Conservation (phyloP, 2,113 vertebrate species). For the Poeciliopsis occidentalis region DNA sequence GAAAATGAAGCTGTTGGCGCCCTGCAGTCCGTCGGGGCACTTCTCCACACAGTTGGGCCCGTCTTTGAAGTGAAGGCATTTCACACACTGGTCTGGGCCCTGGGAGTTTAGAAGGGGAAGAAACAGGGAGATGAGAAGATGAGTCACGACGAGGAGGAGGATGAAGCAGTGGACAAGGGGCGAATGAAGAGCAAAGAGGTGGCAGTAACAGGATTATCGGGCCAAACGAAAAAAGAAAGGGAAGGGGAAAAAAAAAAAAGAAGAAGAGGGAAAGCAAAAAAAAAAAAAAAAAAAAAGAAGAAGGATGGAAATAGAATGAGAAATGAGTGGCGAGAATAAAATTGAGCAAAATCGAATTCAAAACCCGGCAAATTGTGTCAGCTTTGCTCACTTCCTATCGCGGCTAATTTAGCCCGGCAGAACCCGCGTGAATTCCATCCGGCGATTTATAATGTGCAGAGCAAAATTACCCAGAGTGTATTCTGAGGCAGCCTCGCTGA, state of each 20-base stretch:
- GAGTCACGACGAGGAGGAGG: constrained; percentile 4
- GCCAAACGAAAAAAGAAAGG: background rate
- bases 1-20: constrained; percentile 95
- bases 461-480: constrained; percentile 45
- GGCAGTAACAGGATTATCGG: constrained; percentile 7
- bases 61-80: constrained; percentile 95
- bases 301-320: background rate
- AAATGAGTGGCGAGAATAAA: background rate
- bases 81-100: constrained; percentile 94
- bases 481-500: constrained; percentile 24
- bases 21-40: constrained; percentile 94
- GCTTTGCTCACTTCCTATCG: constrained; percentile 44
- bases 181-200: constrained; percentile 23
- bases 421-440: constrained; percentile 26
- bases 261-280: background rate
- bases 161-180: too few relatives aligned
- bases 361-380: constrained; percentile 46
- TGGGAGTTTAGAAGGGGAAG: constrained; percentile 50
- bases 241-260: background rate
- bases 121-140: constrained; percentile 4
- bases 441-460: constrained; percentile 37
- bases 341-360: constrained; percentile 43
- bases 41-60: constrained; percentile 97
- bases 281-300: background rate
- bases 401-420: constrained; percentile 26